phyloP scores from a whole-genome alignment of 2,888 invertebrate genomes.

The Nesidiocoris tenuis region DNA sequence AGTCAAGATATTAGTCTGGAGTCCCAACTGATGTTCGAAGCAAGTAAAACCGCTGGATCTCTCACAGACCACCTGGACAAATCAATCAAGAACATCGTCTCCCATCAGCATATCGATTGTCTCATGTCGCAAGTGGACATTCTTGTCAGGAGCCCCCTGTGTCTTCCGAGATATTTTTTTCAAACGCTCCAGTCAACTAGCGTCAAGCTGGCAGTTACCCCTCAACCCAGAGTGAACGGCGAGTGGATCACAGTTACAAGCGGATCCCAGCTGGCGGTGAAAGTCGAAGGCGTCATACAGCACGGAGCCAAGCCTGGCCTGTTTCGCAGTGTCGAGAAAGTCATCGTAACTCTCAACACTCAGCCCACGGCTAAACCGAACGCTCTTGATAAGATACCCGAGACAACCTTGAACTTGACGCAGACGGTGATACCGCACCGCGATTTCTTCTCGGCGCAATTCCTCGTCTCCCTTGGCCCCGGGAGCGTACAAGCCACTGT shows the following conservation, averaged over 20 bases:
- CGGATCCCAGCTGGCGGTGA: slow-evolving; percentile 83
- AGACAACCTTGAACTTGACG: slow-evolving; percentile 57
- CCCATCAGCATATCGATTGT: slow-evolving; percentile 55
- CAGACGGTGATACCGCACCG: slow-evolving; percentile 86
- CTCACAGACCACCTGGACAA: slow-evolving; percentile 55
- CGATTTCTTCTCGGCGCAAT: slow-evolving; percentile 92
- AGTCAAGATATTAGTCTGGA: slow-evolving; percentile 56
- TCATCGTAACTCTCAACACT: slow-evolving; percentile 70
- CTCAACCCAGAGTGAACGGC: slow-evolving; percentile 73
- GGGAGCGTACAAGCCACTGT: slow-evolving; percentile 71
- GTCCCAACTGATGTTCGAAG: slow-evolving; percentile 56
- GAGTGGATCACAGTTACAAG: slow-evolving; percentile 82
- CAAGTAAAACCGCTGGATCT: slow-evolving; percentile 56
- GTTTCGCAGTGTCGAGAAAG: slow-evolving; percentile 69
- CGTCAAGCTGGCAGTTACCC: slow-evolving; percentile 70
- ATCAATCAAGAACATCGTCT: slow-evolving; percentile 55
- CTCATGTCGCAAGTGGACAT: slow-evolving; percentile 63
- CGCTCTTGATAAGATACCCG: slow-evolving; percentile 49
- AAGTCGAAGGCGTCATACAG: slow-evolving; percentile 89
- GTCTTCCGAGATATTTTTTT: slow-evolving; percentile 77
- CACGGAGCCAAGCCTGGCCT: slow-evolving; percentile 68
- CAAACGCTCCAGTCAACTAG: slow-evolving; percentile 81
- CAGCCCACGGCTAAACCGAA: slow-evolving; percentile 59
- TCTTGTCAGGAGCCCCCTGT: slow-evolving; percentile 65
- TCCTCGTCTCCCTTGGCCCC: slow-evolving; percentile 70